These are phyloP conservation scores for Pammene fasciana DNA, from an alignment of 2,888 invertebrate genomes.

Conservation along the genomic window DNA sequence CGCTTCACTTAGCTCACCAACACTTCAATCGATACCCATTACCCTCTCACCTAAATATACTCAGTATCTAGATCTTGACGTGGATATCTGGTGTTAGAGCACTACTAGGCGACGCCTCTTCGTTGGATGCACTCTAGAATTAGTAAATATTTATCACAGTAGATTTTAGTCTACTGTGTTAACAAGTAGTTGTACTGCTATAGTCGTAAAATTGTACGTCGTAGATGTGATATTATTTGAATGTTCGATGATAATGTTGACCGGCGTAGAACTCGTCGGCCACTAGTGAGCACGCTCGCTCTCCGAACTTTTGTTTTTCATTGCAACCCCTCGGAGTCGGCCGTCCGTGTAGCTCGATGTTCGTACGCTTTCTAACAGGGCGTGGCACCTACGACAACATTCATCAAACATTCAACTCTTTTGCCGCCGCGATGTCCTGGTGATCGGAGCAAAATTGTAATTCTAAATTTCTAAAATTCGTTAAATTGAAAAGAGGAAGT, in stretches of 20 bases:
- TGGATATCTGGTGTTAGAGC: conserved; percentile 40
- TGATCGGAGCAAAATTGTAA: conserved; percentile 59
- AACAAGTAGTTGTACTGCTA: conserved; percentile 34
- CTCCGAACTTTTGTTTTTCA: conserved; percentile 40
- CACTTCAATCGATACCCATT: conserved; percentile 46
- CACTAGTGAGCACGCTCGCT: conserved; percentile 40
- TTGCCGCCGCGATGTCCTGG: conserved; percentile 70
- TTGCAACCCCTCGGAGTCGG: conserved; percentile 48
- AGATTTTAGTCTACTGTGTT: conserved; percentile 37
- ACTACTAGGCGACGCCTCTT: conserved; percentile 40
- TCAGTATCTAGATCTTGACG: conserved; percentile 42
- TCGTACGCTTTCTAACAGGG: conserved; percentile 42
- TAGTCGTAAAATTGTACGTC: conserved; percentile 33
- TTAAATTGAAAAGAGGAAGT: conserved; percentile 45
- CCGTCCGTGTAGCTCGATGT: conserved; percentile 38
- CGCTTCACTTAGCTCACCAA: conserved; percentile 62
- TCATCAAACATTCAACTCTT: conserved; percentile 85
- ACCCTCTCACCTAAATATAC: conserved; percentile 38
- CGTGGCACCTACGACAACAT: conserved; percentile 69
- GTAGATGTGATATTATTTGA: conserved; percentile 59
- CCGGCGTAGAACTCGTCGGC: conserved; percentile 53
- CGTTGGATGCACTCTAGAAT: conserved; percentile 59
- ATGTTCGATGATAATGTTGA: conserved; percentile 82
- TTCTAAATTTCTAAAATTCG: conserved; percentile 60
- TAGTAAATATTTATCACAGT: conserved; percentile 45